Base-by-base conservation (phyloP, 2,888 invertebrate species). In the Leucophora obtusa region DNA sequence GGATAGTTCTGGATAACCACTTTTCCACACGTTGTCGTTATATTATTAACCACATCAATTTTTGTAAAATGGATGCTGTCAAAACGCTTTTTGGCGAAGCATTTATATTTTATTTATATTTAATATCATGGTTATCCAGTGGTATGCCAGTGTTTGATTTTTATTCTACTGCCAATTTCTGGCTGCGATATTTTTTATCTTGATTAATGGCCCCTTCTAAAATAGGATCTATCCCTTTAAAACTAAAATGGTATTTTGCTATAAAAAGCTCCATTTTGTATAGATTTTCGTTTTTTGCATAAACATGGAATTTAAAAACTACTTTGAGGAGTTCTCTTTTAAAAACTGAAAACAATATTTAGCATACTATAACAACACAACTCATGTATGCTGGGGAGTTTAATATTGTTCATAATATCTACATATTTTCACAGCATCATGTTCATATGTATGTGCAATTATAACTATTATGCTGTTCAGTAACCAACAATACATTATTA, bases 251-350 rank as follows among this genome's bases (percentile, higher is more conserved):
- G 10, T 6, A 47, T 47, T 47, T 62, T 62, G 15, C 47, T 47
- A 43, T 24, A 47, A 62, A 62, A 24, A 8, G 9, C 47, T 47
- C 10, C 21, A 21, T 28, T 28, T 28, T 28, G n/a, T n/a, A n/a
- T n/a, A n/a, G n/a, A n/a, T 28, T 28, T 28, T 43, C 7, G 21
- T 47, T 14, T 21, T 24, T 33, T 54, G 18, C 38, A n/a, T 0
- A 10, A 18, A 18, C 8, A 15, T 24, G 51, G 21, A 66, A 53
- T 54, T 66, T 54, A 9, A 11, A 51, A 69, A 58, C 18, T 28
- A 35, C 69, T 69, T 69, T 50, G 28, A 71, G n/a, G 21, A 33
- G 60, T 33, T 28, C 17, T 7, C 9, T 43, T 35, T 54, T 33
- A 56, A 17, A 63, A 47, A 47, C 10, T 50, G 18, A 56, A 58